Percentiles rank a stretch among this genome's conserved stretches.
Evolutionary conservation across 2,797 vertebrate species (phyloP).

Genomic region (Chaenodraco wilsoni): DNA sequence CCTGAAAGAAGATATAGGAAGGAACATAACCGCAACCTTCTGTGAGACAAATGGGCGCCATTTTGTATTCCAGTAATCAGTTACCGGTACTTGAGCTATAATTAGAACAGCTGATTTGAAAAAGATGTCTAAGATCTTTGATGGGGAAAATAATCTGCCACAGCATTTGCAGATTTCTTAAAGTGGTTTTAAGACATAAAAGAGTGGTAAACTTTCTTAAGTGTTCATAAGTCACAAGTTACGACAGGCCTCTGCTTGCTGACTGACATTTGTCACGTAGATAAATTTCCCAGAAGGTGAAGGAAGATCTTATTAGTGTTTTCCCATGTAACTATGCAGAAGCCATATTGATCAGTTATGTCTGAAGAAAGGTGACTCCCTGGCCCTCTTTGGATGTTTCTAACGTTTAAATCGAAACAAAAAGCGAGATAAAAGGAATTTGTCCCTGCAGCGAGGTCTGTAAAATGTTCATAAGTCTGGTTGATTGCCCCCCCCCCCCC

Average conservation of each 20-base stretch:
- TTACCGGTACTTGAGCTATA: neutral
- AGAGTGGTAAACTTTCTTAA: conserved; percentile 15
- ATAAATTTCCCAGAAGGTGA: conserved; percentile 25
- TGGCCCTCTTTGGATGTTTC: neutral
- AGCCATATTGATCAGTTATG: neutral
- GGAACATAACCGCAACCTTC: neutral
- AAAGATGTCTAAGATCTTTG: neutral
- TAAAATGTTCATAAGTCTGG: conserved; percentile 27
- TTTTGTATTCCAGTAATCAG: conserved; percentile 18
- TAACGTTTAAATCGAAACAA: neutral
- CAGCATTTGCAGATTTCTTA: neutral
- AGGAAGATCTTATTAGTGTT: conserved; percentile 9
- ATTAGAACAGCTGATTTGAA: too few species aligned
- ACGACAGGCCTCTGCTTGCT: conserved; percentile 48
- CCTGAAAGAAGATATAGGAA: neutral
- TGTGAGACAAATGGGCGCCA: neutral
- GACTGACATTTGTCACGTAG: conserved; percentile 44
- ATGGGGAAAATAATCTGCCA: neutral
- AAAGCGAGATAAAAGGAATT: conserved; percentile 8
- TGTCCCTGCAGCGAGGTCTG: neutral
- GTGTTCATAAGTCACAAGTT: conserved; percentile 45
- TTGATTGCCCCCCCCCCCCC: conserved; percentile 4
- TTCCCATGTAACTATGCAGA: conserved; percentile 4
- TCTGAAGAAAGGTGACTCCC: neutral
- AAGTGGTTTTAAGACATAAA: neutral